Evolutionary conservation across 1,140 invertebrate genomes (phyloP), one percentile per base, ranked within the genome.

Genomic region (Cydia fagiglandana): DNA sequence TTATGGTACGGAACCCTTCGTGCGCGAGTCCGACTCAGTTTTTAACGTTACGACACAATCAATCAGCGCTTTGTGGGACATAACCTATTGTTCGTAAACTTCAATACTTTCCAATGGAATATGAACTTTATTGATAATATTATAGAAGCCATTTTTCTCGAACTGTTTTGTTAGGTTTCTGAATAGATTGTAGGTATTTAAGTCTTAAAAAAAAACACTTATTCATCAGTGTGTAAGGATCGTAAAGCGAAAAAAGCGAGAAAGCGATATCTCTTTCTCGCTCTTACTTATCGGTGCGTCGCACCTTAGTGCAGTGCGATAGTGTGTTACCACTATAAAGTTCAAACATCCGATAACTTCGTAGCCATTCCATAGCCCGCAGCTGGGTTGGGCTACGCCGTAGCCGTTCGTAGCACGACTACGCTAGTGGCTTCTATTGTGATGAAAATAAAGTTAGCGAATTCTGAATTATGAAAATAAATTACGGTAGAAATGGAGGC

Each of bases 41-140:
- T n/a, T 68, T 34, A 68, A 68, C 64, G 13, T 68, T n/a, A 34
- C 24, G 64, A 9, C 7, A 70, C 66, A 70, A 70, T 70, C 66
- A 70, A 70, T 70, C 66, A 70, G 66, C 13, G 28, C 64, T 38
- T 70, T 41, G 30, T 70, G 66, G 17, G 30, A 70, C 30, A 41
- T 68, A 17, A 38, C n/a, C 66, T 70, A 17, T 38, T 70, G 34
- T 70, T 70, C 34, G 34, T 41, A 10, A 61, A 0, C 17, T 68
- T 17, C 12, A 13, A 20, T 66, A 34, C 28, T 66, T 34, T 28
- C 30, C 15, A 15, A n/a, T 17, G 2, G n/a, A 66, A 34, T 66
- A 66, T 66, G 28, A 38, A 38, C 64, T 24, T 66, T 66, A 66
- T 30, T 4, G 13, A 4, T 24, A 24, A 10, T 61, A 0, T 6